phyloP scores from a whole-genome alignment of 2,797 vertebrate genomes.

The Dipus sagitta region DNA sequence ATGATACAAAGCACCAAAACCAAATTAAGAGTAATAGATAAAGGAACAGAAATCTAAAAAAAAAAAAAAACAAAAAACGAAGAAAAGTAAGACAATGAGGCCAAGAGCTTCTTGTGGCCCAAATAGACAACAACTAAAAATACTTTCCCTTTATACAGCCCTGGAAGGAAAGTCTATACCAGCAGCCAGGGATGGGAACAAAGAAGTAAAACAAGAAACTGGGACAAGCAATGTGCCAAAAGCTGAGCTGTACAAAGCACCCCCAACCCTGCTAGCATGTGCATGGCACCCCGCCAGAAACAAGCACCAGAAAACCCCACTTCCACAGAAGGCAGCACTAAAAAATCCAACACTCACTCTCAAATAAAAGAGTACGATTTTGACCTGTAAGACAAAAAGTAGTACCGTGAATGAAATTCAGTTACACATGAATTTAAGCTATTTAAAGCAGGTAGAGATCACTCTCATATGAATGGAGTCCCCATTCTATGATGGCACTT shows the following conservation, averaged over 20 bases:
- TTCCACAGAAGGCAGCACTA: constrained; percentile 65
- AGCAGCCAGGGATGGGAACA: constrained; percentile 70
- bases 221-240: constrained; percentile 71
- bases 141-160: constrained; percentile 61
- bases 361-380: constrained; percentile 96
- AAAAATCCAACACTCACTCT: constrained; percentile 93
- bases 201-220: constrained; percentile 60
- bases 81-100: constrained; percentile 66
- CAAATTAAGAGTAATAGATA: constrained; percentile 64
- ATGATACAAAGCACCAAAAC: constrained; percentile 57
- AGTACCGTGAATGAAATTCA: constrained; percentile 73
- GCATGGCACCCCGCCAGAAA: constrained; percentile 34
- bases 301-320: neutral
- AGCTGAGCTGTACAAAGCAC: constrained; percentile 50
- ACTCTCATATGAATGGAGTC: constrained; percentile 32
- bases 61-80: constrained; percentile 68
- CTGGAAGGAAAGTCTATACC: constrained; percentile 68
- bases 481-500: constrained; percentile 84
- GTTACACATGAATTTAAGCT: neutral
- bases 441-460: constrained; percentile 58
- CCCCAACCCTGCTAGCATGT: constrained; percentile 53
- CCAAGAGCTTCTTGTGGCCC: constrained; percentile 5
- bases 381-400: constrained; percentile 95
- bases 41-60: constrained; percentile 71
- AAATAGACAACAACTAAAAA: constrained; percentile 61